A percentile compares a stretch with the other conserved stretches of the same genome.
Evolutionary conservation across 2,888 invertebrate genomes (phyloP).

Genomic region (Xestia rhomboidea): DNA sequence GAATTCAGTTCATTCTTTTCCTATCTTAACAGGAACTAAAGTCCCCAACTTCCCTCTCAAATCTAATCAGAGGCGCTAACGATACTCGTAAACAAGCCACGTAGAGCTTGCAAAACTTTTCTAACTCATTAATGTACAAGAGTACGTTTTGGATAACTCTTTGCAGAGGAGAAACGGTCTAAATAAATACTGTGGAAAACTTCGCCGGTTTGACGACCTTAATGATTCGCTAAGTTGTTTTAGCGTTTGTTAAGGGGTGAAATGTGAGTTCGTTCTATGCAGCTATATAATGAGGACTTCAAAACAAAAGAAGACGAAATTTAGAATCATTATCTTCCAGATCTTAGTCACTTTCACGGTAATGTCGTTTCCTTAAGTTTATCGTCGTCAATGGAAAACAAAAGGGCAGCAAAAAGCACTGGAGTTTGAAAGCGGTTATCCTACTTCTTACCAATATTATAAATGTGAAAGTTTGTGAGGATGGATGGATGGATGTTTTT

Average conservation of each 20-base stretch:
- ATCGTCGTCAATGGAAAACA: too few species aligned
- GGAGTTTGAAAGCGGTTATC: too few species aligned
- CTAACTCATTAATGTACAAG: slow-evolving; percentile 63
- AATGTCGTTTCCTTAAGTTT: background rate
- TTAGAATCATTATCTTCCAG: background rate
- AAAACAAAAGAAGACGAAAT: background rate
- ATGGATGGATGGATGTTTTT: too few species aligned
- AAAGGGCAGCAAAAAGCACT: too few species aligned
- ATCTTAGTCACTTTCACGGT: background rate
- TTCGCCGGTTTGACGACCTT: slow-evolving; percentile 19
- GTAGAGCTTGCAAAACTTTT: slow-evolving; percentile 56
- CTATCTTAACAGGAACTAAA: slow-evolving; percentile 57
- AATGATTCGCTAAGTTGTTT: slow-evolving; percentile 22
- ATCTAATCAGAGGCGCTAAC: slow-evolving; percentile 62
- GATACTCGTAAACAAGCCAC: slow-evolving; percentile 63
- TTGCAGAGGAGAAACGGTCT: slow-evolving; percentile 28
- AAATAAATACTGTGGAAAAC: slow-evolving; percentile 41
- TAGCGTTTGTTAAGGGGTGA: background rate
- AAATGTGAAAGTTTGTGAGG: too few species aligned
- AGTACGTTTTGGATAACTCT: slow-evolving; percentile 51
- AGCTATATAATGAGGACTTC: background rate
- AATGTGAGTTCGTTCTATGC: background rate
- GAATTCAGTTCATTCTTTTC: slow-evolving; percentile 34
- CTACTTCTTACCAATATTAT: too few species aligned
- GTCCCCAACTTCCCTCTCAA: slow-evolving; percentile 53